phyloP scores from a whole-genome alignment of 2,888 invertebrate species.

The Papilio gigon region DNA sequence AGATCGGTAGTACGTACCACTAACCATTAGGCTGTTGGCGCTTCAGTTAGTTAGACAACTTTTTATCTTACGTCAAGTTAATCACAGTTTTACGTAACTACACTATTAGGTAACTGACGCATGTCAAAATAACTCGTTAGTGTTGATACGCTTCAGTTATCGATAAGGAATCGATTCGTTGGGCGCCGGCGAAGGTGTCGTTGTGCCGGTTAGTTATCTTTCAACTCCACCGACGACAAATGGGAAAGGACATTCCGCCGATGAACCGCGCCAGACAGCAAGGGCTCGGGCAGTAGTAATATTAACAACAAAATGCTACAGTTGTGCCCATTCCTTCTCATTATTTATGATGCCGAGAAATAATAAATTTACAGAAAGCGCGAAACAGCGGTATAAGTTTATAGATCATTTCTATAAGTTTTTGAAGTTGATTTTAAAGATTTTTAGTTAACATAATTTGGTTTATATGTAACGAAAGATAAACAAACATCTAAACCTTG shows the following conservation, averaged over 20 bases:
- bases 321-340: too few species aligned
- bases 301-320: too few species aligned
- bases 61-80: neutral
- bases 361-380: neutral
- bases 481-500: neutral
- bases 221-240: neutral
- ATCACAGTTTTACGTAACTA: conserved; percentile 11
- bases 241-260: neutral
- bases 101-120: neutral
- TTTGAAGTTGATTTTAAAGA: neutral
- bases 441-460: neutral
- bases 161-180: conserved; percentile 8
- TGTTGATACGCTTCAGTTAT: conserved; percentile 10
- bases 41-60: neutral
- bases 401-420: neutral
- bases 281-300: too few species aligned
- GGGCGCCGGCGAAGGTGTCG: neutral
- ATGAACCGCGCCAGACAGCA: too few species aligned
- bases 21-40: too few species aligned
- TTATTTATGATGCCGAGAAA: too few species aligned
- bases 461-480: neutral
- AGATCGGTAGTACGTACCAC: too few species aligned
- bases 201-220: conserved; percentile 7
- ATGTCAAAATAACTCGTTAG: conserved; percentile 10
- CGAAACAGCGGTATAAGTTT: neutral